Conservation (phyloP, 2,888 invertebrate genomes). For the Zaprionus bogoriensis region DNA sequence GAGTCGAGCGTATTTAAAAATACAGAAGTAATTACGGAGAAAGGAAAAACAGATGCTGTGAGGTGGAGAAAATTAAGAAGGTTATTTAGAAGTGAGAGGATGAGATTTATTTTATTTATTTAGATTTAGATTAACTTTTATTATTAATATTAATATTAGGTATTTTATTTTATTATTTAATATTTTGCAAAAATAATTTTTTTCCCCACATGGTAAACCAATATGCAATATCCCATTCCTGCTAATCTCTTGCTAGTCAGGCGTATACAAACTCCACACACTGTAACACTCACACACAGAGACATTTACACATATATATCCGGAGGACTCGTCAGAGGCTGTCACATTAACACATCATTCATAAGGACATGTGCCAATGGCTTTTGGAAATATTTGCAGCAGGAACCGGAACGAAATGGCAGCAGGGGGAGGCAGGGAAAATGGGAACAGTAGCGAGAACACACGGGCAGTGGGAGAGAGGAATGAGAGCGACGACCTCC, state of each 20-base stretch:
- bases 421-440: not conserved
- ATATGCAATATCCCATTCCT: no score
- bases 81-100: not conserved
- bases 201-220: no score
- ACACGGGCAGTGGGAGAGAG: not conserved
- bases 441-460: not conserved
- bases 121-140: no score
- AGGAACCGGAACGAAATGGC: conserved; percentile 16
- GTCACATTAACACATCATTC: conserved; percentile 82
- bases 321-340: conserved; percentile 45
- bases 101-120: no score
- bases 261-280: no score
- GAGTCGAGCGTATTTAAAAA: conserved; percentile 7
- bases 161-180: no score
- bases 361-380: conserved; percentile 80
- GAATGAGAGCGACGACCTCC: conserved; percentile 41
- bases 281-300: not conserved
- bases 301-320: not conserved
- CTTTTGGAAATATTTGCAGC: conserved; percentile 57
- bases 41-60: not conserved
- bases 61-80: not conserved
- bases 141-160: not conserved
- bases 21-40: not conserved
- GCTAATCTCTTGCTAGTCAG: no score
- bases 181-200: no score